A percentile compares a stretch with the other conserved stretches of the same genome.
phyloP scores from a whole-genome alignment of 1,140 invertebrate genomes.

The Papilio polytes region DNA sequence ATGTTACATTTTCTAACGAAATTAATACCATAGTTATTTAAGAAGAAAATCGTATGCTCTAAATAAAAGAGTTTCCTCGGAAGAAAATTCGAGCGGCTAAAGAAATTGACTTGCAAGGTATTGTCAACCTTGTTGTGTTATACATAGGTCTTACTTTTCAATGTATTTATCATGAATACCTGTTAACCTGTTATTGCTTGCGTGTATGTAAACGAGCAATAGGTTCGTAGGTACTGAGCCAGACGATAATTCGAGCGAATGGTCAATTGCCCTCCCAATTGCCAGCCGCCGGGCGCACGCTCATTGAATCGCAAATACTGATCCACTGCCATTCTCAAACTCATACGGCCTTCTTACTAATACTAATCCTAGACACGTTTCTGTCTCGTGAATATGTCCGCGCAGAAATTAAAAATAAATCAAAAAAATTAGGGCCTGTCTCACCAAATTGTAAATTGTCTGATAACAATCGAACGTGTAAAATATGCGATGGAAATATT shows the following conservation, averaged over 20 bases:
- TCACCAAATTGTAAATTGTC: too few relatives aligned
- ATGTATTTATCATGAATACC: not conserved
- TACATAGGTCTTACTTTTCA: not conserved
- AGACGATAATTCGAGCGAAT: slow-evolving; percentile 34
- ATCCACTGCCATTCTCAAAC: slow-evolving; percentile 43
- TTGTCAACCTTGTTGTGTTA: not conserved
- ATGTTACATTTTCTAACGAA: not conserved
- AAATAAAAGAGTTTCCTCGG: too few relatives aligned
- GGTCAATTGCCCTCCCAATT: slow-evolving; percentile 44
- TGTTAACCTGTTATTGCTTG: not conserved
- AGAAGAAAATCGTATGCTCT: not conserved
- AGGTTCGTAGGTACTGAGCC: slow-evolving; percentile 5
- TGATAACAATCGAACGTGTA: too few relatives aligned
- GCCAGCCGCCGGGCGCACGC: slow-evolving; percentile 37
- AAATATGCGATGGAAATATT: too few relatives aligned
- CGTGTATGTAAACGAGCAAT: slow-evolving; percentile 38
- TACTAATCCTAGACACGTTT: not conserved
- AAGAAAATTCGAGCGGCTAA: not conserved
- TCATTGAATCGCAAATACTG: slow-evolving; percentile 60
- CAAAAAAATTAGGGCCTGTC: too few relatives aligned
- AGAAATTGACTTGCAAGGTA: not conserved
- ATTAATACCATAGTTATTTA: not conserved
- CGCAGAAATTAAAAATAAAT: too few relatives aligned
- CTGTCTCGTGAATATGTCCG: too few relatives aligned
- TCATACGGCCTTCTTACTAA: slow-evolving; percentile 31